phyloP scores from a whole-genome alignment of 1,140 invertebrate genomes.

The Bursaphelenchus mucronatus region DNA sequence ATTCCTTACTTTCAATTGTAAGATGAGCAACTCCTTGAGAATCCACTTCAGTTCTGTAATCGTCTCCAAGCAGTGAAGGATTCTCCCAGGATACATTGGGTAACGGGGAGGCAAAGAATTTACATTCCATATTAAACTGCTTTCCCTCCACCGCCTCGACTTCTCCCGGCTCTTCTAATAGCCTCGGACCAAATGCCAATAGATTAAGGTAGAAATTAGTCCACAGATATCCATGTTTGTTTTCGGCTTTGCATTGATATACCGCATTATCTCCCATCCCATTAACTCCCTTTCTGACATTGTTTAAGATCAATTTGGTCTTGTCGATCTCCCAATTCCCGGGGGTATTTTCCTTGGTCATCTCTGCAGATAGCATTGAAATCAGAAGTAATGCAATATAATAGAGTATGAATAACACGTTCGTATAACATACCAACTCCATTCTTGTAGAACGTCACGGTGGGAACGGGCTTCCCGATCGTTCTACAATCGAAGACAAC shows the following conservation, averaged over 20 bases:
- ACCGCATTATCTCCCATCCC: conserved; percentile 78
- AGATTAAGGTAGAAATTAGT: conserved; percentile 98
- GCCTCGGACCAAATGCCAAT: conserved; percentile 79
- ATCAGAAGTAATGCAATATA: background rate
- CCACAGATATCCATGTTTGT: conserved; percentile 73
- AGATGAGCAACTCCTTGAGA: conserved; percentile 71
- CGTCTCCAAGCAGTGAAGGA: conserved; percentile 42
- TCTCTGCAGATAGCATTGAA: conserved; percentile 41
- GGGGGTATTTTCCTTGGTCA: conserved; percentile 30
- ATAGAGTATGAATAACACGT: background rate
- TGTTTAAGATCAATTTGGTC: conserved; percentile 76
- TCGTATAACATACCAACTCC: conserved; percentile 68
- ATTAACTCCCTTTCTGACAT: conserved; percentile 71
- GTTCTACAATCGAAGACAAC: conserved; percentile 82
- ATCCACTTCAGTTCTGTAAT: conserved; percentile 45
- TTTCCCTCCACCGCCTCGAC: conserved; percentile 74
- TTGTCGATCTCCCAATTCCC: conserved; percentile 66
- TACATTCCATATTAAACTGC: conserved; percentile 77
- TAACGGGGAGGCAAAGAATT: conserved; percentile 88
- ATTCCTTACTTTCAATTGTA: conserved; percentile 67
- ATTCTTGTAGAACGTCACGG: conserved; percentile 94
- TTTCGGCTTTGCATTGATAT: conserved; percentile 96
- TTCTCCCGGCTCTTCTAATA: conserved; percentile 75
- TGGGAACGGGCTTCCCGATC: conserved; percentile 78
- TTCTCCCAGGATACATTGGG: conserved; percentile 86